phyloP scores from a whole-genome alignment of 2,888 invertebrate genomes.

The Aspidiotus destructor region DNA sequence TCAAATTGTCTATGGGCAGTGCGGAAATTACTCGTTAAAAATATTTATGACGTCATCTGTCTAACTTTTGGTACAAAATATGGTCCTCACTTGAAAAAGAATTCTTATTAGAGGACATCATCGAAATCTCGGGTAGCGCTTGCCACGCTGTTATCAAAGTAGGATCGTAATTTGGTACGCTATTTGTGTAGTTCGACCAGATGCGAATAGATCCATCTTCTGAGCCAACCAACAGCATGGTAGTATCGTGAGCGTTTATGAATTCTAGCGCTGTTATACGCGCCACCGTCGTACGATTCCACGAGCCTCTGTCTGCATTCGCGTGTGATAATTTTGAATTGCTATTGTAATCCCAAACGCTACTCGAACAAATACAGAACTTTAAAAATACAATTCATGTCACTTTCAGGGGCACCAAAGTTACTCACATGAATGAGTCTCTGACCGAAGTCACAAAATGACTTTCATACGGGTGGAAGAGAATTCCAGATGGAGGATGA shows the following conservation, averaged over 20 bases:
- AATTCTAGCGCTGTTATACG: slow-evolving; percentile 75
- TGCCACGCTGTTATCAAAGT: slow-evolving; percentile 75
- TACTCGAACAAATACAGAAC: slow-evolving; percentile 39
- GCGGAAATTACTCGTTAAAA: too few relatives aligned
- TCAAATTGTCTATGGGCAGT: background rate
- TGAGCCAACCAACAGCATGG: slow-evolving; percentile 63
- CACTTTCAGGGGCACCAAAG: background rate
- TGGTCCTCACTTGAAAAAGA: slow-evolving; percentile 15
- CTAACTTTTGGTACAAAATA: background rate
- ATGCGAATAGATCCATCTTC: slow-evolving; percentile 69
- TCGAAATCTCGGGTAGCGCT: slow-evolving; percentile 48
- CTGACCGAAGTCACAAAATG: slow-evolving; percentile 78
- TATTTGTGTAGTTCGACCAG: slow-evolving; percentile 45
- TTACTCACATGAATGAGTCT: slow-evolving; percentile 63
- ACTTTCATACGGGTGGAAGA: slow-evolving; percentile 83
- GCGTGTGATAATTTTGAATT: slow-evolving; percentile 59
- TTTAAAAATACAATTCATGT: background rate
- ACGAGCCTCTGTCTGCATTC: slow-evolving; percentile 33
- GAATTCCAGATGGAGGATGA: slow-evolving; percentile 64
- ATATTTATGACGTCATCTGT: background rate
- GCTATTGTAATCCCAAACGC: slow-evolving; percentile 75
- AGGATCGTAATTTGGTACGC: slow-evolving; percentile 42
- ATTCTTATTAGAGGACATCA: slow-evolving; percentile 10
- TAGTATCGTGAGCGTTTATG: slow-evolving; percentile 73
- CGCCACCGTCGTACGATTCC: slow-evolving; percentile 43